phyloP scores from a whole-genome alignment of 2,113 vertebrate species.

The Pteruthius melanotis region DNA sequence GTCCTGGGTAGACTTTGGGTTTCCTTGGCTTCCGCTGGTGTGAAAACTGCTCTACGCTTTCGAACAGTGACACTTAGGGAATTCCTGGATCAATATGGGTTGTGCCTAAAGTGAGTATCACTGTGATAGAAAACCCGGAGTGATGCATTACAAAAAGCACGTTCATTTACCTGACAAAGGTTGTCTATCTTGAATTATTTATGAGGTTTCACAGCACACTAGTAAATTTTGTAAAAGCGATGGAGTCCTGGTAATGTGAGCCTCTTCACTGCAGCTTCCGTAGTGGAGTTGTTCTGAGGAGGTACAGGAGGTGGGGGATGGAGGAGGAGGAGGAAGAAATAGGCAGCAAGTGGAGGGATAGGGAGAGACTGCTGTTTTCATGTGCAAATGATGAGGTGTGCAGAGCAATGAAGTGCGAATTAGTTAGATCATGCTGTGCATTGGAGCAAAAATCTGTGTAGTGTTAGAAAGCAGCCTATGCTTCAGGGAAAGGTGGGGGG shows the following conservation, averaged over 20 bases:
- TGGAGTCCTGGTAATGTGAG: slow-evolving; percentile 30
- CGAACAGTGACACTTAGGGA: background rate
- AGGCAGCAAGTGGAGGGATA: background rate
- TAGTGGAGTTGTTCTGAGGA: slow-evolving; percentile 4
- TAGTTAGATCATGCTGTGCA: slow-evolving; percentile 21
- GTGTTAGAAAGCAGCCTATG: background rate
- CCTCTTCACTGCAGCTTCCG: background rate
- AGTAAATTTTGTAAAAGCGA: slow-evolving; percentile 52
- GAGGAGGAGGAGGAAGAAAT: background rate
- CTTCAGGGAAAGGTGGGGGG: background rate
- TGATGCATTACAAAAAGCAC: slow-evolving; percentile 3
- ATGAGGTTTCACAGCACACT: slow-evolving; percentile 20
- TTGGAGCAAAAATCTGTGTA: background rate
- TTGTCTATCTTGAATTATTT: slow-evolving; percentile 56
- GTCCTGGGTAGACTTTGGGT: background rate
- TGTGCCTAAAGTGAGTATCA: background rate
- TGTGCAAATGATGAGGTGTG: slow-evolving; percentile 34
- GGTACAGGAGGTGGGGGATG: background rate
- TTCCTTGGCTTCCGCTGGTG: background rate
- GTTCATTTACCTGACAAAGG: slow-evolving; percentile 44
- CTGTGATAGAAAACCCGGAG: background rate
- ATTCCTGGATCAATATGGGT: background rate
- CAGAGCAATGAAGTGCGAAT: slow-evolving; percentile 32
- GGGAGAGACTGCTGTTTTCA: slow-evolving; percentile 10
- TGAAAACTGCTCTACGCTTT: background rate